Evolutionary conservation across 1,140 invertebrate species (phyloP), one percentile per base, ranked within the genome.

Genomic region (Dinoponera quadriceps): DNA sequence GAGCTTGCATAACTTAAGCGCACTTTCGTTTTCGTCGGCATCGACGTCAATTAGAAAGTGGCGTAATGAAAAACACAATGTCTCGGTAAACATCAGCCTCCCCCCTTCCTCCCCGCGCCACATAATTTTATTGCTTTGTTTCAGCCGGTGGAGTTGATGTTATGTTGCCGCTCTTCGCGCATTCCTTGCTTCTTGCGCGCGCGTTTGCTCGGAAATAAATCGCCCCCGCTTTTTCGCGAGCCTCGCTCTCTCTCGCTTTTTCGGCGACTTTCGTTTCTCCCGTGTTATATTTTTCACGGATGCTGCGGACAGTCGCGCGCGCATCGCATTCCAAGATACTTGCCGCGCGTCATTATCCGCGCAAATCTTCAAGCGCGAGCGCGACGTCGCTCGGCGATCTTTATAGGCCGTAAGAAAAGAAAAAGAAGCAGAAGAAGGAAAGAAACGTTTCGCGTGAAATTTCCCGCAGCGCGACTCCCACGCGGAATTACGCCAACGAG

Each of bases 41-140:
- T 69, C 18, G 20, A 29, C 44, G 65, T 80, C 65, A 71, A 80
- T 80, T 69, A 55, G 51, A 80, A 69, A 80, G 65, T 71, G 66
- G 51, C 75, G 22, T 25, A 59, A 80, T 27, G 33, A 80, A 80
- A 57, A 80, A 57, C 18, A 78, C 22, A 80, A 57, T 55, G 75
- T 80, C 75, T 80, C 54, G 65, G 51, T 71, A 80, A 82, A 51
- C 54, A 73, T 3, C 44, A 16, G 29, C 22, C n/a, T n/a, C n/a
- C n/a, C n/a, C n/a, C n/a, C n/a, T n/a, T n/a, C n/a, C n/a, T n/a
- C n/a, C n/a, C n/a, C n/a, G n/a, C 11, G 25, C 20, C 73, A 49
- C 16, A n/a, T 82, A 62, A 74, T 82, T 59, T 59, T 82, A 74
- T 82, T 25, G 29, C 14, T 82, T 82, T 74, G 69, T 80, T 80